Conservation (phyloP, 2,888 invertebrate species). For the Timema podura region DNA sequence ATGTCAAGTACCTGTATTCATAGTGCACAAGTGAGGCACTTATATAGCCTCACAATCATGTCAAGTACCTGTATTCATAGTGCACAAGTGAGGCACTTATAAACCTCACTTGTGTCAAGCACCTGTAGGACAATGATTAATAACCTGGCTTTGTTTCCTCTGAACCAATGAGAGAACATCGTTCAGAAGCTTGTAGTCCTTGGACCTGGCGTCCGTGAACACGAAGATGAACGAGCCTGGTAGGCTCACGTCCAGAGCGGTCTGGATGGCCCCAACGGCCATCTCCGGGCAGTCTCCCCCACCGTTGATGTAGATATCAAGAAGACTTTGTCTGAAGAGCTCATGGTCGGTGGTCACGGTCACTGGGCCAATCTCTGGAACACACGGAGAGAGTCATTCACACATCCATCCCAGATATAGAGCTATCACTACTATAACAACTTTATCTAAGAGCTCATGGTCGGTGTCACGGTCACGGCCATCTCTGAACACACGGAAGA, state of each 20-base stretch:
- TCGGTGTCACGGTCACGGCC: conserved; percentile 61
- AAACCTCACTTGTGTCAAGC: too few species aligned
- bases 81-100: too few species aligned
- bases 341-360: conserved; percentile 60
- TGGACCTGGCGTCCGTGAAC: conserved; percentile 70
- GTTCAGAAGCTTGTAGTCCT: conserved; percentile 59
- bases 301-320: conserved; percentile 57
- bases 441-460: conserved; percentile 57
- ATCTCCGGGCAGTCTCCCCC: conserved; percentile 75
- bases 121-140: not conserved
- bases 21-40: too few species aligned
- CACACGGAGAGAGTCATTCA: not conserved
- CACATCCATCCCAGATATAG: too few species aligned
- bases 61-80: too few species aligned
- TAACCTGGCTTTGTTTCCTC: conserved; percentile 66
- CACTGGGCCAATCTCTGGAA: conserved; percentile 58
- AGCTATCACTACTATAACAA: too few species aligned
- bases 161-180: conserved; percentile 64
- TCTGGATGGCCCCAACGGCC: conserved; percentile 60
- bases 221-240: conserved; percentile 69
- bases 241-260: conserved; percentile 60
- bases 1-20: too few species aligned
- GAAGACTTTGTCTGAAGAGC: conserved; percentile 55
- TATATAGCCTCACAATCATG: too few species aligned
- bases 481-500: conserved; percentile 46